A percentile compares a stretch with the other conserved stretches of the same genome.
Evolutionary conservation across 2,113 vertebrate genomes (phyloP).

Genomic region (Caranx ignobilis): DNA sequence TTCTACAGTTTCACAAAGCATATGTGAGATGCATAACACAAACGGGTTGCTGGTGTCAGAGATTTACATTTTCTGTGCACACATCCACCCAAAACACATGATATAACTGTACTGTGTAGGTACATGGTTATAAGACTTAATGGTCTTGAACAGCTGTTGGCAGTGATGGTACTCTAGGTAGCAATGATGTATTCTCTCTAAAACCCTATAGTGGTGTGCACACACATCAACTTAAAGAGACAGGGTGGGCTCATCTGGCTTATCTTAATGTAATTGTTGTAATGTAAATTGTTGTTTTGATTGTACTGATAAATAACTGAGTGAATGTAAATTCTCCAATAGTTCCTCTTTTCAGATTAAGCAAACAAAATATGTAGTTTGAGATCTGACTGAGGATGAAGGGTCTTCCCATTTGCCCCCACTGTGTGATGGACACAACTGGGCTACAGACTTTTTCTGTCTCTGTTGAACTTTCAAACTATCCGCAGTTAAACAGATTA

Average conservation of each 20-base stretch:
- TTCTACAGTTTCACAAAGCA: too few relatives aligned
- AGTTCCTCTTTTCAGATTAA: conserved; percentile 1
- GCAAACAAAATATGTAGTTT: background rate
- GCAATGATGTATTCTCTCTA: too few relatives aligned
- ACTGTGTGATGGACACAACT: conserved; percentile 55
- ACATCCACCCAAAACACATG: background rate
- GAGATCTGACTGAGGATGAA: conserved; percentile 14
- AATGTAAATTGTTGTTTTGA: background rate
- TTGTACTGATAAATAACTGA: background rate
- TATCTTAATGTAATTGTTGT: too few relatives aligned
- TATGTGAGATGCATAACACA: background rate
- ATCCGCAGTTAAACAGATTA: conserved; percentile 70
- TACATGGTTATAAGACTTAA: background rate
- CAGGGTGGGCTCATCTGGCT: background rate
- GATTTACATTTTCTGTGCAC: background rate
- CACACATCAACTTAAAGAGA: background rate
- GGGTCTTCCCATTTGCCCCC: conserved; percentile 30
- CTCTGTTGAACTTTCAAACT: conserved; percentile 67
- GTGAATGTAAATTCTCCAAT: conserved; percentile 3
- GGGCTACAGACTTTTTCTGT: conserved; percentile 46
- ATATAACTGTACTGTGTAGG: background rate
- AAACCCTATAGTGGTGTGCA: background rate
- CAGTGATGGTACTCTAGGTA: background rate
- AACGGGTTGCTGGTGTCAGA: background rate
- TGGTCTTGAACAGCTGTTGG: background rate